Base-by-base conservation (phyloP, 2,888 invertebrate genomes). In the Netelia melanura region DNA sequence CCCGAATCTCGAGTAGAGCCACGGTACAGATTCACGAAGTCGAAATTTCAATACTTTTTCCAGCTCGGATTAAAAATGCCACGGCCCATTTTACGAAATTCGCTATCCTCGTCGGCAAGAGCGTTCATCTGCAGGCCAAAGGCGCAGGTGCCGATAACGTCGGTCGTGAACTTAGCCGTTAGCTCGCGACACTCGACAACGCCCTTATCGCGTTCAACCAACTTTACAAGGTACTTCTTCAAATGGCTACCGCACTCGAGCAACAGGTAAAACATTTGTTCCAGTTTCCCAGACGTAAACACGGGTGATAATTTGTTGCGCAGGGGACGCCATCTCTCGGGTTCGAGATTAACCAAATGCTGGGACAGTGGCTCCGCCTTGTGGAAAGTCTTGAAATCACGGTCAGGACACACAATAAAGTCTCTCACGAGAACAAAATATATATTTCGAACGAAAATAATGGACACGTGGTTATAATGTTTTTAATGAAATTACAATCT, bases 201-300 rank as follows among this genome's bases (percentile, higher is more conserved):
- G 0, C 87, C 61, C 48, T 90, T 23, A 3, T 58, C 88, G 11
- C 84, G 79, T 11, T 83, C 79, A 0, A 86, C 86, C 3, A 88
- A 38, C 11, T 77, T 74, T 1, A 91, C 87, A 43, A 94, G 52
- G 85, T 91, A 91, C 0, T 85, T 81, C n/a, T 90, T 90, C 6
- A 94, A 90, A 70, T 92, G 88, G 11, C 92, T 86, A 0, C 91
- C 89, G 74, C 94, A 94, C 54, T 93, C 91, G 21, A 91, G 81
- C 9, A 94, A 84, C 11, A 94, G 89, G 54, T 91, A 88, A 83
- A 94, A 94, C 94, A 95, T 94, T n/a, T 91, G 91, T 88, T 94
- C 94, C 83, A 95, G 91, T 89, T 95, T 95, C 2, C 94, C 94
- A 0, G 94, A 93, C 1, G 95, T 94, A 87, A 95, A 95, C 1